Evolutionary conservation across 1,140 invertebrate species (phyloP).

Genomic region (Streblospio benedicti): DNA sequence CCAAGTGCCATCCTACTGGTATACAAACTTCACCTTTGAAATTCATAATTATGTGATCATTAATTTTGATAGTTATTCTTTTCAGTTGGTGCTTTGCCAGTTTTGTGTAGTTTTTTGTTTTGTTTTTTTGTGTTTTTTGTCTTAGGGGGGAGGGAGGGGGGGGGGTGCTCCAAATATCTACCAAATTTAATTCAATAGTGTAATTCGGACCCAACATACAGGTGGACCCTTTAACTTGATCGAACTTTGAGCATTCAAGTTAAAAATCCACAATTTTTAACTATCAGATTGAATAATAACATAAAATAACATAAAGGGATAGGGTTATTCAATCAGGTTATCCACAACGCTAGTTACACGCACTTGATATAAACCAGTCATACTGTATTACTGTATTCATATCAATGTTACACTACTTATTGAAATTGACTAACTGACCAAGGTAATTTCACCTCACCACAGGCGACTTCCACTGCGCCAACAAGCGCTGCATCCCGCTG

Average conservation of each 20-base stretch:
- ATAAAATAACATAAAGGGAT: no score
- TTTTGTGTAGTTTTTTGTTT: neutral
- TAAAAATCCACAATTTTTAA: no score
- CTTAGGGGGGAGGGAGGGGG: neutral
- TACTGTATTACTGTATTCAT: no score
- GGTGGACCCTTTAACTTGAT: no score
- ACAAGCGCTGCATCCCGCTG: slow-evolving; percentile 85
- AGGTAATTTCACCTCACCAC: no score
- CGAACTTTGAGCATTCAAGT: no score
- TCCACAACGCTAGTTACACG: no score
- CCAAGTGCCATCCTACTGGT: slow-evolving; percentile 71
- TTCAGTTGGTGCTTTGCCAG: neutral
- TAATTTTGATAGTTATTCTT: neutral
- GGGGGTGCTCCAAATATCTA: neutral
- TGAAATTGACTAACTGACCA: no score
- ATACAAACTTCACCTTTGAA: neutral
- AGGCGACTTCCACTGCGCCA: slow-evolving; percentile 88
- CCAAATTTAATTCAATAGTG: neutral
- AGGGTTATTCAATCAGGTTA: no score
- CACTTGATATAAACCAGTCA: no score
- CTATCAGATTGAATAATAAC: no score
- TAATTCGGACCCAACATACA: neutral
- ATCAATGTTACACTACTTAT: no score
- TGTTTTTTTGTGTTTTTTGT: neutral
- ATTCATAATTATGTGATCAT: neutral